A percentile compares a stretch with the other conserved stretches of the same genome.
Evolutionary conservation across 2,888 invertebrate genomes (phyloP).

Genomic region (Gibbula magus): DNA sequence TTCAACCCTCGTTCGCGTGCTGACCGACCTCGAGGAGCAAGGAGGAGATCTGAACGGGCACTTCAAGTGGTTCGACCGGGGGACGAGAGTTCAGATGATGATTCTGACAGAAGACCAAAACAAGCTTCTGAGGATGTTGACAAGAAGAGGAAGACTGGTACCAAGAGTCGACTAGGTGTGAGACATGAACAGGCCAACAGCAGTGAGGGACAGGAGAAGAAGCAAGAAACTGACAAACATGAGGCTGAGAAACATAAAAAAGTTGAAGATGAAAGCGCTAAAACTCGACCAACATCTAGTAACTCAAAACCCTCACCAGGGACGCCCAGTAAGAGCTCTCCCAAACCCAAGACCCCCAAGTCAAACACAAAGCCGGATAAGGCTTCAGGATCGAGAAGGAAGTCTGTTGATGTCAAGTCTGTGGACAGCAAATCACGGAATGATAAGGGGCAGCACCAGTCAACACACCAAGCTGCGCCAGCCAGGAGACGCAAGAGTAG

Average conservation of each 20-base stretch:
- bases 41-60: not conserved
- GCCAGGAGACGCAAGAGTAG: slow-evolving; percentile 2
- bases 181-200: slow-evolving; percentile 27
- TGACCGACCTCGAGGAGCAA: not conserved
- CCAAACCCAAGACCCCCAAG: not conserved
- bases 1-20: not conserved
- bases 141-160: slow-evolving; percentile 41
- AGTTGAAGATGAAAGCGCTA: not conserved
- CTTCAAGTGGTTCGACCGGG: not conserved
- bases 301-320: not conserved
- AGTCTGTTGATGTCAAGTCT: not conserved
- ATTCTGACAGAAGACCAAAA: not conserved
- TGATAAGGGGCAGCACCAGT: not conserved
- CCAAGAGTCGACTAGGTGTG: slow-evolving; percentile 37
- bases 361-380: not conserved
- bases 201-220: slow-evolving; percentile 24
- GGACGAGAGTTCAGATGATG: not conserved
- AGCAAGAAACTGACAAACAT: not conserved
- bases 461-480: not conserved
- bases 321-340: not conserved
- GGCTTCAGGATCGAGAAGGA: not conserved
- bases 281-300: not conserved
- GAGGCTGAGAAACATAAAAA: not conserved
- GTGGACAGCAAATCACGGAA: not conserved
- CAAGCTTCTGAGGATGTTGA: not conserved